Conservation (phyloP, 2,113 vertebrate species). For the Toxotes jaculatrix region DNA sequence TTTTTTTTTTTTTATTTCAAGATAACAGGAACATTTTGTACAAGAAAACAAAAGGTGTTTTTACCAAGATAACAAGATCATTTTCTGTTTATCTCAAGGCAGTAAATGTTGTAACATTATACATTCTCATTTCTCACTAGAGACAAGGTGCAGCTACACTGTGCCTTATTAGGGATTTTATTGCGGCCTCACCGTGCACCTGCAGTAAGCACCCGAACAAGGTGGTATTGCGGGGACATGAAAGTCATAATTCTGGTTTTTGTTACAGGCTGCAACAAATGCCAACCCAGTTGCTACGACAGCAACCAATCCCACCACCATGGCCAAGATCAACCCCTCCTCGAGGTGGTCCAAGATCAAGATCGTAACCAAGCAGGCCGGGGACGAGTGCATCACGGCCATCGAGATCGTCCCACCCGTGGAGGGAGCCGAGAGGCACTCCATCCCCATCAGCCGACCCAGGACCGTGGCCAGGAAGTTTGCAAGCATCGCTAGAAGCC, state of each 20-base stretch:
- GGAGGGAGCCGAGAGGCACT: conserved; percentile 86
- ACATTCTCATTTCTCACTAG: too few species aligned
- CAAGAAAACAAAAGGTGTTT: too few species aligned
- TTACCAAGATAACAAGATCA: too few species aligned
- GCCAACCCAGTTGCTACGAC: conserved; percentile 66
- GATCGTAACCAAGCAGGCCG: conserved; percentile 96
- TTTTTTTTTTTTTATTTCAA: too few species aligned
- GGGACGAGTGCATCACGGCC: conserved; percentile 95
- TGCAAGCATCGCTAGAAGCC: conserved; percentile 96
- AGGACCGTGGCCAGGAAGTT: conserved; percentile 95
- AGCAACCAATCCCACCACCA: conserved; percentile 26
- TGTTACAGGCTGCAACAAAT: conserved; percentile 54
- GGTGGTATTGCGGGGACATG: too few species aligned
- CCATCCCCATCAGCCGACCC: conserved; percentile 87
- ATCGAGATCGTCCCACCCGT: conserved; percentile 93
- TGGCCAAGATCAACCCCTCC: conserved; percentile 73
- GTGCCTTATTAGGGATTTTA: too few species aligned
- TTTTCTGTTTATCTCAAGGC: too few species aligned
- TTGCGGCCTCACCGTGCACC: too few species aligned
- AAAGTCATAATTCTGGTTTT: not conserved
- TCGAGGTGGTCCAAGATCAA: conserved; percentile 99
- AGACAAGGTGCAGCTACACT: too few species aligned
- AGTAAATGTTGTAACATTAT: too few species aligned
- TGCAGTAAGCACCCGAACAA: too few species aligned
- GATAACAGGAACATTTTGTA: too few species aligned